Percentiles rank a stretch among this genome's conserved stretches.
Conservation (phyloP, 1,140 invertebrate species). For the Latrodectus geometricus region DNA sequence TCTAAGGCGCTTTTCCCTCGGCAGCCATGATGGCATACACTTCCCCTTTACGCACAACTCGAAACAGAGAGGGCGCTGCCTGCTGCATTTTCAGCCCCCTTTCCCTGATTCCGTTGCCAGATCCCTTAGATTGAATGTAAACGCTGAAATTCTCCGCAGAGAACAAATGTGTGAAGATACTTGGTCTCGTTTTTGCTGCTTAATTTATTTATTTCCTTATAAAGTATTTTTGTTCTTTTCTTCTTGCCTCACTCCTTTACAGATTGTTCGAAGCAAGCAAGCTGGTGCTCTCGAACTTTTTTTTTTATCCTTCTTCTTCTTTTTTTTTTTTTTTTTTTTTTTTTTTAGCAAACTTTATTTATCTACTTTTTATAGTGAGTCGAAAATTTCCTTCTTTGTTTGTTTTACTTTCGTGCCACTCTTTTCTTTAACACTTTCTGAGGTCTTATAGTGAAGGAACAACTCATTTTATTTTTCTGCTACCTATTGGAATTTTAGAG, state of each 20-base stretch:
- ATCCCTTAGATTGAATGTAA: slow-evolving; percentile 41
- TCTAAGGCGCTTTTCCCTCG: slow-evolving; percentile 25
- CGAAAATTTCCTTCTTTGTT: neutral
- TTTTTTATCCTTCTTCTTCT: neutral
- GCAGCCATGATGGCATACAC: slow-evolving; percentile 16
- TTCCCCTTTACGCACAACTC: neutral
- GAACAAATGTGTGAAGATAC: slow-evolving; percentile 45
- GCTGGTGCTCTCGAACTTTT: slow-evolving; percentile 8
- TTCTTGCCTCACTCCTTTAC: slow-evolving; percentile 2
- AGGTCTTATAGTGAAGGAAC: neutral
- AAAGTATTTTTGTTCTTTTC: slow-evolving; percentile 16
- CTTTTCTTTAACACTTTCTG: neutral
- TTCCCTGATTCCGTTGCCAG: slow-evolving; percentile 24
- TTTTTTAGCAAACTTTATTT: neutral
- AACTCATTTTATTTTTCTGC: neutral
- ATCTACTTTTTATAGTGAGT: neutral
- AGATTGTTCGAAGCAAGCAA: slow-evolving; percentile 14
- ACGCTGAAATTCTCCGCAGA: slow-evolving; percentile 33
- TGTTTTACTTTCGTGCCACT: neutral
- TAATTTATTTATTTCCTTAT: slow-evolving; percentile 31
- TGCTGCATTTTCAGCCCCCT: neutral
- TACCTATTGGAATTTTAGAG: neutral
- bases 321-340: slow-evolving; percentile 12
- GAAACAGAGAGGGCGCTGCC: neutral
- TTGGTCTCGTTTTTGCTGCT: slow-evolving; percentile 16